phyloP scores from a whole-genome alignment of 2,113 vertebrate species.

The Leucopsar rothschildi region DNA sequence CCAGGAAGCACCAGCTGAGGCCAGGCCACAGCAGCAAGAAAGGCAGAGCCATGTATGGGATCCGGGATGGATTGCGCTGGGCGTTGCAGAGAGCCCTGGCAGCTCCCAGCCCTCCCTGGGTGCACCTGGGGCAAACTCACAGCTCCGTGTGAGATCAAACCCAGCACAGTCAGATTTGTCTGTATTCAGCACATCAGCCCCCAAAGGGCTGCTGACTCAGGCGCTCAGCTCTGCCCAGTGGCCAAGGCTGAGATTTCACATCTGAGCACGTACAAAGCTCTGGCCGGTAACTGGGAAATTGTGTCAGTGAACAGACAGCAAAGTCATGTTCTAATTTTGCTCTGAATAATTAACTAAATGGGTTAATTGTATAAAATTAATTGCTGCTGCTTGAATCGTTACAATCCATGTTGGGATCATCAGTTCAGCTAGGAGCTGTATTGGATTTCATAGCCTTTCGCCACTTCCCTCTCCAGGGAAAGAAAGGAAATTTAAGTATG shows the following conservation, averaged over 20 bases:
- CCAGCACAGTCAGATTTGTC: accelerated
- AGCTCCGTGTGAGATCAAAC: neutral
- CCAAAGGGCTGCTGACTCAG: neutral
- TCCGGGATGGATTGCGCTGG: accelerated
- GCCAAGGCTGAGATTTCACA: neutral
- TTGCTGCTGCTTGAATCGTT: neutral
- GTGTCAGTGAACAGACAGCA: neutral
- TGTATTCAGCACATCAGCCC: neutral
- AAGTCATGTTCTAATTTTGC: neutral
- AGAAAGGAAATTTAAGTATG: neutral
- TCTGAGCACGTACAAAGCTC: neutral
- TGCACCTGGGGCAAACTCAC: neutral
- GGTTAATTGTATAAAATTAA: neutral
- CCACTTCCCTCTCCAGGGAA: neutral
- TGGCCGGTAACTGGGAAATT: neutral
- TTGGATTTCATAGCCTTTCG: neutral
- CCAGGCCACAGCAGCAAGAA: neutral
- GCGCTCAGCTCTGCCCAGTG: neutral
- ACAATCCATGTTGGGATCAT: neutral
- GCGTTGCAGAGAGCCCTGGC: accelerated
- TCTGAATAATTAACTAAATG: conserved; percentile 1
- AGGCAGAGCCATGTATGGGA: accelerated
- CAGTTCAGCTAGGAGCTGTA: neutral
- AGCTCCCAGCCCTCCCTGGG: neutral
- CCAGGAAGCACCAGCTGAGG: neutral